Percentiles rank a stretch among this genome's conserved stretches.
Conservation (phyloP, 2,888 invertebrate genomes). For the Archips crataeganus region DNA sequence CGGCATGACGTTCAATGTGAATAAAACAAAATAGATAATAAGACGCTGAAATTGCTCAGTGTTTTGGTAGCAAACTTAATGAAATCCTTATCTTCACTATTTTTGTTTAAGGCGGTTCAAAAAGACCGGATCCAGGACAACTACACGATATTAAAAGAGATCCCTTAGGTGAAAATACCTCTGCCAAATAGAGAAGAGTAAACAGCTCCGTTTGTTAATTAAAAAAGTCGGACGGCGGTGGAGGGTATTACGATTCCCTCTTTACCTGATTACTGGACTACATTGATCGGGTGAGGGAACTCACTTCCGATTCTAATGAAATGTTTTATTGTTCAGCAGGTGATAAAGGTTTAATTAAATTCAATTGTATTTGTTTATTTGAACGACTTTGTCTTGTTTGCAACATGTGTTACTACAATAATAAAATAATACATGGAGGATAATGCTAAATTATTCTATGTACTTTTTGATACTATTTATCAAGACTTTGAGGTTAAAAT, state of each 20-base stretch:
- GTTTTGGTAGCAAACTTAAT: conserved; percentile 8
- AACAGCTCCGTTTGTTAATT: conserved; percentile 54
- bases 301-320: conserved; percentile 40
- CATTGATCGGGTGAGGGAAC: conserved; percentile 39
- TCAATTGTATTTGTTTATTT: conserved; percentile 14
- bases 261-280: conserved; percentile 54
- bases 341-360: conserved; percentile 39
- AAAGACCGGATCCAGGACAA: conserved; percentile 19
- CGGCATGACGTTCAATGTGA: neutral
- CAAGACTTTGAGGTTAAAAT: neutral
- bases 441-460: no score
- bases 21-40: neutral
- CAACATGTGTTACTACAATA: neutral
- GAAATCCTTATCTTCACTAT: conserved; percentile 12
- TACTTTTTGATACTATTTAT: neutral
- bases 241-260: conserved; percentile 51
- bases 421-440: neutral
- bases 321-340: conserved; percentile 38
- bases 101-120: conserved; percentile 28
- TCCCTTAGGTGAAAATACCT: conserved; percentile 37
- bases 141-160: conserved; percentile 41
- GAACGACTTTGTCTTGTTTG: neutral
- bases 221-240: conserved; percentile 56
- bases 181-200: conserved; percentile 40
- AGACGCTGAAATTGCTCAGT: neutral